Evolutionary conservation across 2,888 invertebrate species (phyloP), one percentile per base, ranked within the genome.

Genomic region (Oscheius sp.): DNA sequence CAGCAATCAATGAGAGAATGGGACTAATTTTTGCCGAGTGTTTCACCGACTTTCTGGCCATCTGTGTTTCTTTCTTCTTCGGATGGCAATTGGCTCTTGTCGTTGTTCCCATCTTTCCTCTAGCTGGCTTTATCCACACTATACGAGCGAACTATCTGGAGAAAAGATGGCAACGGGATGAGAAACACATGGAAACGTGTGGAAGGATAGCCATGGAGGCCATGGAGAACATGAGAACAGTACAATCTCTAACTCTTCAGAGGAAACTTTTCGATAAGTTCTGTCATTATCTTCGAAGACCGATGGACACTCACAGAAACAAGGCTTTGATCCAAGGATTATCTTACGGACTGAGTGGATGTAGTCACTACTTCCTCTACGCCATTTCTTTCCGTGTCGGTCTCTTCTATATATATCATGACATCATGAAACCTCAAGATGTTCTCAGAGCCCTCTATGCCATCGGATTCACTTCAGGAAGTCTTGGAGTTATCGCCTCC

Each of bases 371-470:
- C 74, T 87, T 88, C 77, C 79, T 86, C 12, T 87, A 87, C 70
- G 87, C 87, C 4, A 86, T 86, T 2, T 73, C 86, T 3, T 87
- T 88, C 77, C 73, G 81, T 3, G 87, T 86, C 54, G 88, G 87
- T 4, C 80, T 85, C 1, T 85, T 80, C 62, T 78, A 88, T 17
- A 88, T 90, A 24, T 66, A 54, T 63, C 77, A 86, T n/a, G 86
- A 84, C n/a, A 85, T 87, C 14, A 87, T 88, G 86, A 73, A 80
- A 0, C 86, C 88, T 2, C 81, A 87, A 33, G 77, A 84, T 69
- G 87, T 88, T 33, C 87, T 87, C 2, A 22, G 89, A 67, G 89
- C 89, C 1, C 88, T 90, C 78, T 89, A 89, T 74, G 89, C 89
- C 6, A 86, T 90, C 56, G 87, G 89, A 1, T 88, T 90, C 79